A percentile compares a stretch with the other conserved stretches of the same genome.
These are phyloP conservation scores for Machimus rusticus DNA, from an alignment of 2,888 invertebrate species.

Conservation along the genomic window DNA sequence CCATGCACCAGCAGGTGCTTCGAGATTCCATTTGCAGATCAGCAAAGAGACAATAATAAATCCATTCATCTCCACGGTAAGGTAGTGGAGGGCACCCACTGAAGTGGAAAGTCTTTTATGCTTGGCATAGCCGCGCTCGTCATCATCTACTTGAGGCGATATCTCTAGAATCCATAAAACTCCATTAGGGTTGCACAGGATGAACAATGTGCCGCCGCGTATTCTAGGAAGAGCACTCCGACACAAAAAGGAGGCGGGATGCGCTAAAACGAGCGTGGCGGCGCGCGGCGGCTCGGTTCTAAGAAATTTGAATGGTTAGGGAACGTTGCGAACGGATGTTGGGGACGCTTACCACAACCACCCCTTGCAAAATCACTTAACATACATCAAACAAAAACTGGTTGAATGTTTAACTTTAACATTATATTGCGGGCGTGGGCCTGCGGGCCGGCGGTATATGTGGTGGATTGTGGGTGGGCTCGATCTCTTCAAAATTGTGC, in stretches of 20 bases:
- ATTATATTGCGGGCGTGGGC: slow-evolving; percentile 33
- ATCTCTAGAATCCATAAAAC: slow-evolving; percentile 31
- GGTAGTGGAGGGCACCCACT: background rate
- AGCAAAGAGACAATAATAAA: background rate
- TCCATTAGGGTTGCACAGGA: slow-evolving; percentile 20
- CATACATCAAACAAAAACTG: slow-evolving; percentile 47
- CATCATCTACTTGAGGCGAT: slow-evolving; percentile 14
- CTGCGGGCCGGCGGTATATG: background rate
- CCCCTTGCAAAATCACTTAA: slow-evolving; percentile 44
- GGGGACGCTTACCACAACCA: background rate
- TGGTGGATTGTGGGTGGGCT: background rate
- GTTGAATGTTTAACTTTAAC: slow-evolving; percentile 47
- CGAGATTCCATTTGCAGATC: background rate
- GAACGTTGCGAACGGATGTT: background rate
- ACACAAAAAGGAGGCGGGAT: background rate
- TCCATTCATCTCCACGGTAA: background rate
- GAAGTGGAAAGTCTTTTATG: background rate
- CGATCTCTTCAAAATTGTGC: background rate
- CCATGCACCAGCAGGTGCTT: background rate
- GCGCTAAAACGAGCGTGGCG: background rate
- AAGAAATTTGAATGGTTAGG: background rate
- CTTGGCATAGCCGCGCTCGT: background rate
- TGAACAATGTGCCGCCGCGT: background rate
- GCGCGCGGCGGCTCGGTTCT: background rate
- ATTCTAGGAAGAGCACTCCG: background rate